phyloP scores from a whole-genome alignment of 1,140 invertebrate species.

The Himalopsyche phryganea region DNA sequence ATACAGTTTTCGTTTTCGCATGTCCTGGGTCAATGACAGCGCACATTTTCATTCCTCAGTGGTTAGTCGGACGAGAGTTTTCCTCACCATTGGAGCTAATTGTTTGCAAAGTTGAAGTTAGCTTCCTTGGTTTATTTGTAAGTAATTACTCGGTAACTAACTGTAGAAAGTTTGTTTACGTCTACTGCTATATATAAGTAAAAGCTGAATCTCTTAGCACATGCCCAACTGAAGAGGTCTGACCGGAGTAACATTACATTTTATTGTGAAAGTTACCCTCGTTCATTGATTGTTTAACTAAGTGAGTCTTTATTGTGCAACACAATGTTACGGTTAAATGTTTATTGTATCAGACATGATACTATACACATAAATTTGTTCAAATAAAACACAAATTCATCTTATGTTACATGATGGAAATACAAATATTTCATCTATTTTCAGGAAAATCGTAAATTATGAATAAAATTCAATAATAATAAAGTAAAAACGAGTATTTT shows the following conservation, averaged over 20 bases:
- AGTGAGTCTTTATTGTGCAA: conserved; percentile 6
- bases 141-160: conserved; percentile 31
- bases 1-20: too few species aligned
- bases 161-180: conserved; percentile 21
- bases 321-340: not conserved
- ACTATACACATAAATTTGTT: too few species aligned
- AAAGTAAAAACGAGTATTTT: too few species aligned
- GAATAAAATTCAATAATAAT: too few species aligned
- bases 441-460: too few species aligned
- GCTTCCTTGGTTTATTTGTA: conserved; percentile 30
- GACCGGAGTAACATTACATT: conserved; percentile 20
- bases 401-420: too few species aligned
- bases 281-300: conserved; percentile 15
- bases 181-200: conserved; percentile 7
- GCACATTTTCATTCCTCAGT: conserved; percentile 22
- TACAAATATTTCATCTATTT: too few species aligned
- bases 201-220: conserved; percentile 21
- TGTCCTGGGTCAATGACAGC: conserved; percentile 7
- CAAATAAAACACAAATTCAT: too few species aligned
- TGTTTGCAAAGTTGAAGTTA: conserved; percentile 28
- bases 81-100: conserved; percentile 20
- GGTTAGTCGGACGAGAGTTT: conserved; percentile 3
- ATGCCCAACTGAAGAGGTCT: not conserved
- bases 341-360: too few species aligned
- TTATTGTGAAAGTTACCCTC: conserved; percentile 24